These are phyloP conservation scores for Sceliomorpha sp. DNA, from an alignment of 2,888 invertebrate species.

Conservation along the genomic window DNA sequence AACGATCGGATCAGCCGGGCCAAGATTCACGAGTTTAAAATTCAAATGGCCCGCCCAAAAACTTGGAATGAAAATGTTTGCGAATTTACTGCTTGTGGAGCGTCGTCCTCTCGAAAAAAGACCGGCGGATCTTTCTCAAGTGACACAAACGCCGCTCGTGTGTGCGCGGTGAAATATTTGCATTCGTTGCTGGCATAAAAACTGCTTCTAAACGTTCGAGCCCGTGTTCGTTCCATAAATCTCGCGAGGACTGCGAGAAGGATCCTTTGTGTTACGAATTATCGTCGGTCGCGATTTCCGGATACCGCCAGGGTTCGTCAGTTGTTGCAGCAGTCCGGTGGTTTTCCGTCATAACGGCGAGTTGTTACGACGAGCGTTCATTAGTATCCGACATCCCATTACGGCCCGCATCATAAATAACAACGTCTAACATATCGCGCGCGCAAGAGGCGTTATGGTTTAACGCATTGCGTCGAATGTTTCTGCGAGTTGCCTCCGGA, in stretches of 20 bases:
- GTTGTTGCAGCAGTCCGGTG: constrained; percentile 5
- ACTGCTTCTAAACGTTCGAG: not conserved
- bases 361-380: constrained; percentile 70
- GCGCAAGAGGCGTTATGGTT: constrained; percentile 58
- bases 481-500: constrained; percentile 47
- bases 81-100: constrained; percentile 46
- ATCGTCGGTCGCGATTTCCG: constrained; percentile 44
- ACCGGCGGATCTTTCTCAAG: not conserved
- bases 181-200: not conserved
- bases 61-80: constrained; percentile 47
- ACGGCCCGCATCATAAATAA: constrained; percentile 73
- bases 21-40: constrained; percentile 1
- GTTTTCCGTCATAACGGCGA: constrained; percentile 42
- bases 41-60: not conserved
- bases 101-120: too few relatives aligned
- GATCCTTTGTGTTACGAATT: constrained; percentile 29
- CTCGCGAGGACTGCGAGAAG: constrained; percentile 1
- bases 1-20: not conserved
- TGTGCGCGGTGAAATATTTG: constrained; percentile 10
- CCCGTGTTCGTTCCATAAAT: constrained; percentile 9
- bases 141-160: constrained; percentile 16
- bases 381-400: constrained; percentile 77
- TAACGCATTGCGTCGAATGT: constrained; percentile 59
- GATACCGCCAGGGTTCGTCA: constrained; percentile 19
- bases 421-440: constrained; percentile 55